phyloP scores from a whole-genome alignment of 2,888 invertebrate species.

The Tetranychus piercei region DNA sequence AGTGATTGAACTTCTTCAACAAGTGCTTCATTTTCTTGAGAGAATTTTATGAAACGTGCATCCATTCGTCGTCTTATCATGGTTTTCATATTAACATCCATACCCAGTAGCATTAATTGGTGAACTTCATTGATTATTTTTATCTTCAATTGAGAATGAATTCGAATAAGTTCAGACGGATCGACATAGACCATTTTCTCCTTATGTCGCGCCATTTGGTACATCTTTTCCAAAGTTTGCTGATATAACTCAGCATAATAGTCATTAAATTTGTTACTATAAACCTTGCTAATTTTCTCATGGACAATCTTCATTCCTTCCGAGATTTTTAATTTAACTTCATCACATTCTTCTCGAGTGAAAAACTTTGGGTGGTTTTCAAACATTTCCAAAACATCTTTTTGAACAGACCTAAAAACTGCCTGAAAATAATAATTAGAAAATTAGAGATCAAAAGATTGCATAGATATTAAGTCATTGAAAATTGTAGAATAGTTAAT shows the following conservation, averaged over 20 bases:
- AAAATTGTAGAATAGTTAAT: too few relatives aligned
- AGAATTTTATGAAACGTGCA: not conserved
- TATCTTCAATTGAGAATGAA: constrained; percentile 9
- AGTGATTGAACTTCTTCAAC: constrained; percentile 3
- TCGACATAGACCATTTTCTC: not conserved
- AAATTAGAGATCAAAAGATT: not conserved
- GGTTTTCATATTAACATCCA: not conserved
- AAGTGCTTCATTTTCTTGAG: not conserved
- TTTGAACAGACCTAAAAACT: not conserved
- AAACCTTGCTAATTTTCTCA: not conserved
- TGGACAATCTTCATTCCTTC: constrained; percentile 2
- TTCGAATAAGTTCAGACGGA: not conserved
- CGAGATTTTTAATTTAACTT: constrained; percentile 2
- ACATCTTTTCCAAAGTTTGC: not conserved
- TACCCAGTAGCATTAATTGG: not conserved
- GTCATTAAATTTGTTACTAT: constrained; percentile 2
- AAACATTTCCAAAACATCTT: not conserved
- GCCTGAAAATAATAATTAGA: not conserved
- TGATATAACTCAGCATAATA: not conserved
- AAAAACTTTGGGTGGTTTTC: constrained; percentile 5
- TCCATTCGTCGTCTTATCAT: not conserved
- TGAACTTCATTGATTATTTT: constrained; percentile 6
- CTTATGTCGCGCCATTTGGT: not conserved
- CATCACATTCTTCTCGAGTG: not conserved
- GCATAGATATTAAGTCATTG: too few relatives aligned